Evolutionary conservation across 2,888 invertebrate species (phyloP).

Genomic region (Scaptomyza polygonia): DNA sequence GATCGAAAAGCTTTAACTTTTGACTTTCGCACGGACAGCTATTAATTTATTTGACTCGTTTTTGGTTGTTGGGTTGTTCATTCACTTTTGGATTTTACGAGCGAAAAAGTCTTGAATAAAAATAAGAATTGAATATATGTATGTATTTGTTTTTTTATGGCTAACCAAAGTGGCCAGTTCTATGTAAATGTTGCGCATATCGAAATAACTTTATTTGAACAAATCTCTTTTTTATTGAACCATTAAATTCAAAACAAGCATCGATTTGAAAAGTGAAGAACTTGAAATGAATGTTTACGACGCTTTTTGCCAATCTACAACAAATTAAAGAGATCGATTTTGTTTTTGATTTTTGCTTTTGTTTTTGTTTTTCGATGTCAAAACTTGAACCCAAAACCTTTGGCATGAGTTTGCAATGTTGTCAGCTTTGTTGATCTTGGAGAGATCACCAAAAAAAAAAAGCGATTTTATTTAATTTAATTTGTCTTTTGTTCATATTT

Average conservation of each 20-base stretch:
- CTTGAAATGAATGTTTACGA: slow-evolving; percentile 60
- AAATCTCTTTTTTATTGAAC: slow-evolving; percentile 60
- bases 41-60: slow-evolving; percentile 58
- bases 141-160: slow-evolving; percentile 35
- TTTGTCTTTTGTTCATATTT: slow-evolving; percentile 13
- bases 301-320: slow-evolving; percentile 11
- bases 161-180: slow-evolving; percentile 17
- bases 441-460: slow-evolving; percentile 28
- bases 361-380: too few relatives aligned
- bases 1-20: slow-evolving; percentile 29
- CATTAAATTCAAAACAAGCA: slow-evolving; percentile 43
- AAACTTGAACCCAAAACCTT: slow-evolving; percentile 75
- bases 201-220: slow-evolving; percentile 67
- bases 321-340: slow-evolving; percentile 42
- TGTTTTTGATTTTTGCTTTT: too few relatives aligned
- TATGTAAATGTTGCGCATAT: slow-evolving; percentile 73
- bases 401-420: slow-evolving; percentile 42
- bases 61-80: slow-evolving; percentile 2
- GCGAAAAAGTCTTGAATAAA: not conserved
- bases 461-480: slow-evolving; percentile 27
- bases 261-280: slow-evolving; percentile 10
- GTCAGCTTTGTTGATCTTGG: slow-evolving; percentile 14
- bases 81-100: not conserved
- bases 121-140: slow-evolving; percentile 24
- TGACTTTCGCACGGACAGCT: slow-evolving; percentile 53